A percentile compares a stretch with the other conserved stretches of the same genome.
Conservation (phyloP, 2,797 vertebrate genomes). For the Thamnophis elegans region DNA sequence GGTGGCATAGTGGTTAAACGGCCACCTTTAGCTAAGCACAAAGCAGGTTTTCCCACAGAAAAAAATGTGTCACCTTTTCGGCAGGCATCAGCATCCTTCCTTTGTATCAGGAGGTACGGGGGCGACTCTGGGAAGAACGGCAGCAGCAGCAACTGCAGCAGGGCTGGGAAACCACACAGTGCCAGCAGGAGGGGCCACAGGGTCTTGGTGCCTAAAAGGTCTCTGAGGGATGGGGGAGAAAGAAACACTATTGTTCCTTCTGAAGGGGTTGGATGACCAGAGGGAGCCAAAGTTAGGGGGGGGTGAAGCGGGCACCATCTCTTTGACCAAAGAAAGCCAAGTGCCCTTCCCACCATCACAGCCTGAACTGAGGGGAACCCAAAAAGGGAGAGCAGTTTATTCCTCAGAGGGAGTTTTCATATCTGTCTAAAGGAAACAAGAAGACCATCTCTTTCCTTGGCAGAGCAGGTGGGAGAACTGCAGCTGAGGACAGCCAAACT, state of each 20-base stretch:
- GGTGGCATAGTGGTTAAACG: no score
- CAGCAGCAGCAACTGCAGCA: conserved; percentile 83
- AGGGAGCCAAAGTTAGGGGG: not conserved
- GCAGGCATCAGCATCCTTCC: conserved; percentile 81
- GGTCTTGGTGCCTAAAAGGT: conserved; percentile 82
- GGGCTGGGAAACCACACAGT: conserved; percentile 82
- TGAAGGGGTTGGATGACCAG: not conserved
- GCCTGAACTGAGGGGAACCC: not conserved
- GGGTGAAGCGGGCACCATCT: not conserved
- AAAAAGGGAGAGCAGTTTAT: not conserved
- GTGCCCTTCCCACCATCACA: not conserved
- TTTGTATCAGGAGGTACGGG: conserved; percentile 85
- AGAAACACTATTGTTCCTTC: not conserved
- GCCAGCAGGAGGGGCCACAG: conserved; percentile 86
- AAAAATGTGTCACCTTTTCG: conserved; percentile 73
- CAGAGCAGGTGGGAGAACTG: no score
- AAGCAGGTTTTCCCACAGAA: not conserved
- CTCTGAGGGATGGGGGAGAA: conserved; percentile 66
- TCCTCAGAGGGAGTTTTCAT: not conserved
- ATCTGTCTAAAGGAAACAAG: not conserved
- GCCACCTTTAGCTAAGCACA: not conserved
- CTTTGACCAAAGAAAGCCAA: not conserved
- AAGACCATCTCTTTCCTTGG: not conserved
- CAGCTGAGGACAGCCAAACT: not conserved
- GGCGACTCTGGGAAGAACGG: conserved; percentile 92